These are phyloP conservation scores for Gnathonemus echidnorhynchus DNA, from an alignment of 2,113 vertebrate species.

Conservation along the genomic window DNA sequence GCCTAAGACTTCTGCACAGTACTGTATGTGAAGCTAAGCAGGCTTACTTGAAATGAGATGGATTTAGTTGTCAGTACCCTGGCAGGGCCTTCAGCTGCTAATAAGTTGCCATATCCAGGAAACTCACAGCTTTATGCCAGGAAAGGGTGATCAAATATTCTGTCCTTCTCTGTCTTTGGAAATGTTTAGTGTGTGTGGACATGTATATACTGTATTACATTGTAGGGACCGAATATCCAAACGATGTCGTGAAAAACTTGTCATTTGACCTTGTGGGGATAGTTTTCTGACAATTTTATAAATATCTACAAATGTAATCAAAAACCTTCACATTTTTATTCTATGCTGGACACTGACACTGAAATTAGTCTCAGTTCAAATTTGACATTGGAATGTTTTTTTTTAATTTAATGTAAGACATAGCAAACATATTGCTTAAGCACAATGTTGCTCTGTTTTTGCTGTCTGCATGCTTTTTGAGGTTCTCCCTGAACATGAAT, in stretches of 20 bases:
- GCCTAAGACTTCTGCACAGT: neutral
- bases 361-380: neutral
- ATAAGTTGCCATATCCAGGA: no score
- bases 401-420: neutral
- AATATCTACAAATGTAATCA: no score
- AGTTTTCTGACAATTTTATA: no score
- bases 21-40: neutral
- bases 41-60: neutral
- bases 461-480: neutral
- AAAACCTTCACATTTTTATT: neutral
- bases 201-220: no score
- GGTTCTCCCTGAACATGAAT: neutral
- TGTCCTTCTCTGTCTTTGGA: no score
- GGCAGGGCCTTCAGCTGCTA: neutral
- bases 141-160: no score
- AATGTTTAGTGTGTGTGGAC: no score
- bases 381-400: neutral
- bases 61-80: neutral
- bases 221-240: no score
- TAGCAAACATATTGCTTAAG: neutral
- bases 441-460: neutral
- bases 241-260: no score
- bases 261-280: no score
- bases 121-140: no score
- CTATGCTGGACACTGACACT: neutral